Evolutionary conservation across 2,113 vertebrate species (phyloP), one percentile per base, ranked within the genome.

Genomic region (Marmota flaviventris): DNA sequence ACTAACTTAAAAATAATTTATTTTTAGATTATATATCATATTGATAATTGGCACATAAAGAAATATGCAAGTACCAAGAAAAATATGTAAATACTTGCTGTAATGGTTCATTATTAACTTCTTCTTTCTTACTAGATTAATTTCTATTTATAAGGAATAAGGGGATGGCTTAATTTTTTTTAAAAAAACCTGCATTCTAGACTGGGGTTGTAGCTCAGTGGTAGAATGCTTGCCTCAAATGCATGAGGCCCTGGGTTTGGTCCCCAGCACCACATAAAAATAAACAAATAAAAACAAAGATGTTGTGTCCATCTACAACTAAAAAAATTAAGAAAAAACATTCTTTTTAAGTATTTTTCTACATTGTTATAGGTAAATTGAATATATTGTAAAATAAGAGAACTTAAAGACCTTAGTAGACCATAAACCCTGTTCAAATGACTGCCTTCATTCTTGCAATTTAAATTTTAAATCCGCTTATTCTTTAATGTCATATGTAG

Each of bases 1-100:
- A 22, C 84, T 88, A 86, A 94, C 86, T 89, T 32, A 63, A 37
- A 95, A 93, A 78, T 85, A 32, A 73, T 73, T 11, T 0, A 75
- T 84, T 94, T 90, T 81, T 37, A 83, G 7, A 37, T 51, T 69
- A 45, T 48, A 5, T 39, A 42, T 70, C 70, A 42, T n/a, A 77
- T 39, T 97, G n/a, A 92, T 61, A 76, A 85, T 76, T 16, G 83
- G 11, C 48, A 51, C 10, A 39, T 70, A 79, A 79, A 70, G 25
- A 20, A 83, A 70, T 56, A 45, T n/a, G 65, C 17, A 58, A 92
- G 58, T 45, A 3, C 10, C 76, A 83, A 6, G 45, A 73, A 8
- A 94, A 58, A 56, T 12, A 83, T 67, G 2, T 51, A 77, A 89
- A 91, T 2, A 73, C 70, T 85, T 90, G 6, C 13, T 88, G 58